Evolutionary conservation across 2,113 vertebrate species (phyloP), one percentile per base, ranked within the genome.

Genomic region (Thamnaconus septentrionalis): DNA sequence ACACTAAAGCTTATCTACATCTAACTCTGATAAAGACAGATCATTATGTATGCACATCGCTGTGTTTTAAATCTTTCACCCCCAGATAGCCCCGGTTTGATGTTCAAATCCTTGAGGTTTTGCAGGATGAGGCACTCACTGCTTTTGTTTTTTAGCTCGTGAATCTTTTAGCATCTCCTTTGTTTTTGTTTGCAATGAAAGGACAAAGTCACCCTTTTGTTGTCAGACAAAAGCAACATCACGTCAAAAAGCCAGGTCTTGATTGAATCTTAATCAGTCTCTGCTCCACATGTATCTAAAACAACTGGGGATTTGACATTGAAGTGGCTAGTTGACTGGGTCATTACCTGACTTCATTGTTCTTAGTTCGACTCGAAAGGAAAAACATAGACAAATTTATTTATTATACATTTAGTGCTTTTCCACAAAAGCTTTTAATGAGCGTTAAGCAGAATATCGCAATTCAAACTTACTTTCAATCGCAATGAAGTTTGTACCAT

Each of bases 91-190:
- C 7, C 39, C 0, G 41, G 56, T 61, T 65, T 64, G 46, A 73
- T 12, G 42, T 39, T 3, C 7, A 41, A 66, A 12, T 56, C 69
- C 6, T 53, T 3, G 41, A 52, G 12, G 10, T 64, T 75, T 69
- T 39, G 1, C 7, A 6, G 31, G 18, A 61, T 8, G 61, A 69
- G 18, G 53, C 47, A 63, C 65, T 72, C 66, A 66, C 57, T 80
- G 74, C 56, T 12, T 68, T 67, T 59, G 56, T 67, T 76, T 71
- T 62, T 44, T 39, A 5, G 64, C 43, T 54, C 68, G 59, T 61
- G 63, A 69, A 79, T 68, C 61, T 70, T 78, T 71, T 62, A 71
- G 59, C 50, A 39, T 58, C 56, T 10, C 53, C 11, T n/a, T 10
- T 57, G 48, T 66, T 68, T 69, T 77, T 58, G 65, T 72, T 54